Evolutionary conservation across 1,140 invertebrate genomes (phyloP), one percentile per base, ranked within the genome.

Genomic region (Caenorhabditis latens): DNA sequence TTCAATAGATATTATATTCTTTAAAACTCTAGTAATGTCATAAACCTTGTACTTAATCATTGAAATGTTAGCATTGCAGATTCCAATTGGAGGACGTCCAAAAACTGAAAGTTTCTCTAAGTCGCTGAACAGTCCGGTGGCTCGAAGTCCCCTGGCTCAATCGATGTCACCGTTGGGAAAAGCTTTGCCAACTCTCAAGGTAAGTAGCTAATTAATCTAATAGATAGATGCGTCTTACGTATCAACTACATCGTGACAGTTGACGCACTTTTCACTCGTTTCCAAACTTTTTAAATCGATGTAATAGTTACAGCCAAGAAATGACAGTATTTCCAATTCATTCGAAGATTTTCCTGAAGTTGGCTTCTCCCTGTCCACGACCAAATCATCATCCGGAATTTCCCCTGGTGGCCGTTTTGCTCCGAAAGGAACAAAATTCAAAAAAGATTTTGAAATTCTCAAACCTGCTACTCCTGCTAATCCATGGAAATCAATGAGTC

Each of bases 371-470:
- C 40, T 42, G 4, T 79, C 43, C 1, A 79, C 43, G 0, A 13
- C 71, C 7, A 43, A 43, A n/a, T 43, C 71, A n/a, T 19, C 40
- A 19, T 50, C 71, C 8, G 13, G 5, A 32, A 32, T 32, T 32
- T 32, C 32, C 32, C 32, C 32, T 32, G 32, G 32, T 32, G 43
- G n/a, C 24, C 67, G 67, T 14, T 79, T 79, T n/a, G 71, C 46
- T 3, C 71, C 71, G n/a, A 79, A 79, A 50, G 71, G 71, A 4
- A n/a, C 71, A 0, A 13, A n/a, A 24, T 79, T 79, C n/a, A 79
- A 50, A 53, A 79, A 79, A 14, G 71, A 79, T 79, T 50, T 50
- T 0, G 46, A 79, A 3, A 79, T 79, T 79, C 71, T 79, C n/a
- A 79, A 79, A n/a, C 40, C 71, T 21, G 14, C 46, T n/a, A 9